phyloP scores from a whole-genome alignment of 2,797 vertebrate species.

The Rhinoraja longicauda region DNA sequence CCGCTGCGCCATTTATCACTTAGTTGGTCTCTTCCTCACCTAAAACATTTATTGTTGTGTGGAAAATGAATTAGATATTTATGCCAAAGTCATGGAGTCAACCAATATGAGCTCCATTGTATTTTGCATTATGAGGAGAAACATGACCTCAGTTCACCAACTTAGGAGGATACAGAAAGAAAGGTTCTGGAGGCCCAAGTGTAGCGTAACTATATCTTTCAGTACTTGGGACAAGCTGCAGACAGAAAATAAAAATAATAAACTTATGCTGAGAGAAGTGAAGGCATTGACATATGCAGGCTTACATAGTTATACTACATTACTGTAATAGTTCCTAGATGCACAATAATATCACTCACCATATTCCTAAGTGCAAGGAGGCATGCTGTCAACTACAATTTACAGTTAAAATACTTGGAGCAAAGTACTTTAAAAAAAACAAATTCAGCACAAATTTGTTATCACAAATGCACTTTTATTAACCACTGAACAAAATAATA shows the following conservation, averaged over 20 bases:
- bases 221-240: background rate
- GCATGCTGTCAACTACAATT: background rate
- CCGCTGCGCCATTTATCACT: background rate
- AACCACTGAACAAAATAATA: conserved; percentile 29
- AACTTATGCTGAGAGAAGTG: background rate
- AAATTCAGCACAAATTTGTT: background rate
- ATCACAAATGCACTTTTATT: background rate
- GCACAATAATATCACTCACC: background rate
- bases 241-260: background rate
- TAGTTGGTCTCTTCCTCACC: background rate
- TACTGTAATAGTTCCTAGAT: background rate
- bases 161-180: background rate
- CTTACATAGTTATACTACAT: background rate
- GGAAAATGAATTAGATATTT: background rate
- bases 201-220: background rate
- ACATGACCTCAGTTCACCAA: background rate
- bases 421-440: background rate
- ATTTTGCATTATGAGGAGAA: background rate
- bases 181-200: background rate
- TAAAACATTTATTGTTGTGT: background rate
- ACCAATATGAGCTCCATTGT: background rate
- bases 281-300: background rate
- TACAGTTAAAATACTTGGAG: background rate
- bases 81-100: background rate
- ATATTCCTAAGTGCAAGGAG: background rate